Conservation (phyloP, 1,140 invertebrate genomes). For the Physella acuta region DNA sequence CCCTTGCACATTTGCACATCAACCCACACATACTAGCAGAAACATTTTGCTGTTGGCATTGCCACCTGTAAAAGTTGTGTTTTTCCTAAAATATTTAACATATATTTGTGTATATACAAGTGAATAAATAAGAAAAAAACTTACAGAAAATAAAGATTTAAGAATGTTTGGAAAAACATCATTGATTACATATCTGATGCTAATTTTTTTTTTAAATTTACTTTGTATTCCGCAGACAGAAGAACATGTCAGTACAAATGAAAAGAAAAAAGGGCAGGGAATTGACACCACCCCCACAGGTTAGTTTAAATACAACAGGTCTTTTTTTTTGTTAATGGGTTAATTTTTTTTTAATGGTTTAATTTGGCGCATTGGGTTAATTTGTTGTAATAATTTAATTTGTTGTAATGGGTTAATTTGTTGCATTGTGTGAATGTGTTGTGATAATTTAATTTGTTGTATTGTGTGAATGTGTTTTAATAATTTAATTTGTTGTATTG, state of each 20-base stretch:
- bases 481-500: not conserved
- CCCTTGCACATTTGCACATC: too few species aligned
- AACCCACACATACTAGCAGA: too few species aligned
- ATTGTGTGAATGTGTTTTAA: not conserved
- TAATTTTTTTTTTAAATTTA: not conserved
- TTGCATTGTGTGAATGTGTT: too few species aligned
- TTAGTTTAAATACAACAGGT: not conserved
- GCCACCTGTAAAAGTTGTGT: not conserved
- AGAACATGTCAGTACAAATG: not conserved
- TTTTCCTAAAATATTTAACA: not conserved
- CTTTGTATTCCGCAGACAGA: not conserved
- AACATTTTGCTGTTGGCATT: not conserved
- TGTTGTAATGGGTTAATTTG: too few species aligned
- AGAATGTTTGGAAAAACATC: not conserved
- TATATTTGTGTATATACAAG: not conserved
- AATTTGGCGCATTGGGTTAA: too few species aligned
- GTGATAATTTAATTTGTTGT: too few species aligned
- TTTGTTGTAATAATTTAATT: too few species aligned
- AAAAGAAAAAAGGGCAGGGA: not conserved
- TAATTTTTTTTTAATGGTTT: not conserved
- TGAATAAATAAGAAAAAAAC: not conserved
- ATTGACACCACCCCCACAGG: constrained; percentile 3
- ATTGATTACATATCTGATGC: too few species aligned
- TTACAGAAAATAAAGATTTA: not conserved
- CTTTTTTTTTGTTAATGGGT: not conserved